phyloP scores from a whole-genome alignment of 2,888 invertebrate genomes.

The Perizoma flavofasciatum region DNA sequence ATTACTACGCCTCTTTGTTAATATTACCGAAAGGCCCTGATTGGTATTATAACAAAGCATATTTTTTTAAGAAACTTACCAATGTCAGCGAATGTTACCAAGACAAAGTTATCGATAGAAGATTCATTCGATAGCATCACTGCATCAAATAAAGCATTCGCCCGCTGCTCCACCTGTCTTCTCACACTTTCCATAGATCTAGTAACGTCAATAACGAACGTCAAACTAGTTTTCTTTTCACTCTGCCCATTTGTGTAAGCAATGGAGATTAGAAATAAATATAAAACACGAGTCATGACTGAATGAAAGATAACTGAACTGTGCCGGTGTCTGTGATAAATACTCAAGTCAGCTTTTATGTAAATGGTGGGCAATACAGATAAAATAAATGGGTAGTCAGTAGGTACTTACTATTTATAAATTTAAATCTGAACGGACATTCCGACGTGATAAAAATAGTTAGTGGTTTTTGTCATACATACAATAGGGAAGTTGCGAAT shows the following conservation, averaged over 20 bases:
- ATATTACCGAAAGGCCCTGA: no score
- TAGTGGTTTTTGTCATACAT: no score
- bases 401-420: no score
- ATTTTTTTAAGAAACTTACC: slow-evolving; percentile 8
- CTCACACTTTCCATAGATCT: slow-evolving; percentile 49
- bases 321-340: neutral
- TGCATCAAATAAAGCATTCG: slow-evolving; percentile 12
- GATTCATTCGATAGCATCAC: slow-evolving; percentile 10
- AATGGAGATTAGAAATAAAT: slow-evolving; percentile 2
- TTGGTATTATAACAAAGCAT: no score
- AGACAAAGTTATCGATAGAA: slow-evolving; percentile 17
- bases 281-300: slow-evolving; percentile 9
- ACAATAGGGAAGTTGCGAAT: no score
- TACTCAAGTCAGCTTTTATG: no score
- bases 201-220: slow-evolving; percentile 56
- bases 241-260: slow-evolving; percentile 2
- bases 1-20: no score
- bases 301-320: neutral
- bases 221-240: slow-evolving; percentile 42
- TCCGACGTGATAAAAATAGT: no score
- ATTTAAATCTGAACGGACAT: no score
- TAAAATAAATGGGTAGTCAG: neutral
- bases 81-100: slow-evolving; percentile 25
- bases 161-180: slow-evolving; percentile 31
- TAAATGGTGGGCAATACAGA: no score